Evolutionary conservation across 2,113 vertebrate species (phyloP).

Genomic region (Lamprologus sp.): DNA sequence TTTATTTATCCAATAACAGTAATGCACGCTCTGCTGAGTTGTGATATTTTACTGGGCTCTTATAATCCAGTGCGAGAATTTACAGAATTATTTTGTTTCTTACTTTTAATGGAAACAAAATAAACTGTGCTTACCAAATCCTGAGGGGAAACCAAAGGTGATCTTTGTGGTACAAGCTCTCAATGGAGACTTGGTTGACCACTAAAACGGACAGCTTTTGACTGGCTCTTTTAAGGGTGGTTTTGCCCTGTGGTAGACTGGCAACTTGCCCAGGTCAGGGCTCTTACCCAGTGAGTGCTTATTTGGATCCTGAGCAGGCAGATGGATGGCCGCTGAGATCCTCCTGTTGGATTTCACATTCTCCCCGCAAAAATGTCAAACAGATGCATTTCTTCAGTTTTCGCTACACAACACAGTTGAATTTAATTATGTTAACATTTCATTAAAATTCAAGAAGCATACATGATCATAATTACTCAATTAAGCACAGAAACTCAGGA

Average conservation of each 20-base stretch:
- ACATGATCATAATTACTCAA: neutral
- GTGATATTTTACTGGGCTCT: neutral
- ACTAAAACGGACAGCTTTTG: neutral
- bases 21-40: neutral
- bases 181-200: neutral
- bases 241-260: slow-evolving; percentile 1
- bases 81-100: neutral
- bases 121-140: neutral
- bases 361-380: neutral
- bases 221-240: neutral
- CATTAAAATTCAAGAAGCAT: neutral
- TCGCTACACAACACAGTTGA: neutral
- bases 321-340: neutral
- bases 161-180: neutral
- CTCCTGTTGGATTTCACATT: neutral
- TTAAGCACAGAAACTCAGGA: neutral
- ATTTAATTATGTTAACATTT: neutral
- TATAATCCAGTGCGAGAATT: neutral
- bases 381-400: neutral
- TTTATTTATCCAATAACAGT: neutral
- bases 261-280: neutral
- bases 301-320: slow-evolving; percentile 1
- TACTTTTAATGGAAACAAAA: neutral
- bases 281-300: neutral
- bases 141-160: neutral